Percentiles rank a stretch among this genome's conserved stretches.
Evolutionary conservation across 2,888 invertebrate species (phyloP).

Genomic region (Rhingia rostrata): DNA sequence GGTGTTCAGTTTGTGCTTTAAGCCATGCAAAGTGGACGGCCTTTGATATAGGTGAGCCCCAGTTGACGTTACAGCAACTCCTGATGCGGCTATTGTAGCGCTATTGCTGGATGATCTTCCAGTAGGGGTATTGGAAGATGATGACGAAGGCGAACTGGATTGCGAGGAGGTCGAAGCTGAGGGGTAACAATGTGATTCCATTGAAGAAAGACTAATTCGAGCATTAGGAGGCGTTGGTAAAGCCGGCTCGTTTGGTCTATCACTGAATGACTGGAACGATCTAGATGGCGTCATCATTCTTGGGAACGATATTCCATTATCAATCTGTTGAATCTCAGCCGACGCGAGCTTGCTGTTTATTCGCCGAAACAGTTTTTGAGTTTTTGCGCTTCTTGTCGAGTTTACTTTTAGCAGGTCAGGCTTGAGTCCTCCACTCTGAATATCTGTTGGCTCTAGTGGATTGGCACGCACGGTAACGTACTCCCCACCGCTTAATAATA

Average conservation of each 20-base stretch:
- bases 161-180: conserved; percentile 86
- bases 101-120: conserved; percentile 53
- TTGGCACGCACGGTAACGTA: conserved; percentile 94
- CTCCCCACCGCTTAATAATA: conserved; percentile 93
- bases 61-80: conserved; percentile 78
- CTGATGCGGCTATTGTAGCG: conserved; percentile 76
- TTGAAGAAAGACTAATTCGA: conserved; percentile 85
- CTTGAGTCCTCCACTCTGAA: conserved; percentile 91
- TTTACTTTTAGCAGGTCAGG: conserved; percentile 88
- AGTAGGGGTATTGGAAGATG: conserved; percentile 83
- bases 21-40: conserved; percentile 96
- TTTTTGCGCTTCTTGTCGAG: conserved; percentile 90
- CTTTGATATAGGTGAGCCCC: conserved; percentile 87
- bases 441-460: conserved; percentile 94
- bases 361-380: conserved; percentile 93
- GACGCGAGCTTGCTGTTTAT: conserved; percentile 96
- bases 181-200: conserved; percentile 85
- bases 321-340: conserved; percentile 95
- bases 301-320: conserved; percentile 87
- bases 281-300: conserved; percentile 88
- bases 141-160: conserved; percentile 85
- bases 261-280: conserved; percentile 88
- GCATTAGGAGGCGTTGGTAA: conserved; percentile 75
- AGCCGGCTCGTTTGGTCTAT: conserved; percentile 75
- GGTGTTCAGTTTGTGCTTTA: conserved; percentile 94